Conservation (phyloP, 2,113 vertebrate genomes). For the Oxyruncus cristatus region DNA sequence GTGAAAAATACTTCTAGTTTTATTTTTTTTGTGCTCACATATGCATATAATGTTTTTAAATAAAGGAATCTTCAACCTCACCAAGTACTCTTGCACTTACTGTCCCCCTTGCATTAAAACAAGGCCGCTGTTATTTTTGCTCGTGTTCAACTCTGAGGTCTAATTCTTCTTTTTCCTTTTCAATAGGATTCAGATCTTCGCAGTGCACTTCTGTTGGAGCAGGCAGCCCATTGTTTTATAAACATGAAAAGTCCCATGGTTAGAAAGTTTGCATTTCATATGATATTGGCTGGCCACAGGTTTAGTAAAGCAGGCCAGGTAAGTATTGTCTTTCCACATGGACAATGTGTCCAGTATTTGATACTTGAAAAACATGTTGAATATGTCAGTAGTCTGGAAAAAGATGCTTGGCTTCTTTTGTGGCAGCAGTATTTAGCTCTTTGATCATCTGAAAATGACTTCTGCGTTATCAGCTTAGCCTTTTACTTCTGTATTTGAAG, state of each 20-base stretch:
- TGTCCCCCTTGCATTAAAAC: background rate
- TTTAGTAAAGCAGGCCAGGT: conserved; percentile 99
- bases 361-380: background rate
- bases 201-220: conserved; percentile 93
- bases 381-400: background rate
- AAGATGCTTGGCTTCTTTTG: background rate
- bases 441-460: background rate
- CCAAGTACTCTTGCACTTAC: background rate
- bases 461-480: background rate
- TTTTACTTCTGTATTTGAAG: background rate
- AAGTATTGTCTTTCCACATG: background rate
- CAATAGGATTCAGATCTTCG: conserved; percentile 94
- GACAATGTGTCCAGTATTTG: background rate
- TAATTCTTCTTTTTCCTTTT: conserved; percentile 23
- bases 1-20: background rate
- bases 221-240: conserved; percentile 96
- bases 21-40: background rate
- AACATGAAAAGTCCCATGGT: conserved; percentile 98
- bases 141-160: background rate
- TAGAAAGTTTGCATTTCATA: conserved; percentile 98
- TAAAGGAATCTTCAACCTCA: background rate
- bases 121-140: background rate
- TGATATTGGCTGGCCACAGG: conserved; percentile 96
- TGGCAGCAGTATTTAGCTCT: background rate
- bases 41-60: background rate